phyloP scores from a whole-genome alignment of 2,113 vertebrate species.

The Equus przewalskii region DNA sequence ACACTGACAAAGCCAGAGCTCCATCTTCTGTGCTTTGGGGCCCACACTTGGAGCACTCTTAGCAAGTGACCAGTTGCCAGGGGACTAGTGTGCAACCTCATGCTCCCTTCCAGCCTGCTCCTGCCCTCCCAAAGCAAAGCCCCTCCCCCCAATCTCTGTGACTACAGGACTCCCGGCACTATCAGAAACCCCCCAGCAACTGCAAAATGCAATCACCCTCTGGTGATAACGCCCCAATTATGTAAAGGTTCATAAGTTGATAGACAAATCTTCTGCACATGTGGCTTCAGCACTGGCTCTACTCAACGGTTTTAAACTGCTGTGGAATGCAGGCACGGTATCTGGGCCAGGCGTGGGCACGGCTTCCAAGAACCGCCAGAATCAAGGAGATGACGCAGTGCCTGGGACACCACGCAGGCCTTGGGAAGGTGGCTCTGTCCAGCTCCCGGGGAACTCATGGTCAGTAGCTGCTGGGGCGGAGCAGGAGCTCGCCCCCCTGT shows the following conservation, averaged over 20 bases:
- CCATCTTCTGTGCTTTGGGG: not conserved
- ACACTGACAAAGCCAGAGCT: not conserved
- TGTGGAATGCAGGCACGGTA: constrained; percentile 4
- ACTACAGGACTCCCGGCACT: constrained; percentile 66
- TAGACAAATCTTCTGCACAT: constrained; percentile 74
- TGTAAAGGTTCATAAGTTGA: constrained; percentile 26
- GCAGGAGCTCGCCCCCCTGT: not conserved
- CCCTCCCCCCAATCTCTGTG: not conserved
- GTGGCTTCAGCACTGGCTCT: constrained; percentile 61
- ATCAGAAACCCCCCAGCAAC: constrained; percentile 61
- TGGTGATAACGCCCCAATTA: constrained; percentile 53
- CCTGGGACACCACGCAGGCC: not conserved
- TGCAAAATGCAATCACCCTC: constrained; percentile 20
- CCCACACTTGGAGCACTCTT: accelerated
- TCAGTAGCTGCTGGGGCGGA: not conserved
- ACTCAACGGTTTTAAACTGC: constrained; percentile 73
- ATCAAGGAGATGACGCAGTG: constrained; percentile 53
- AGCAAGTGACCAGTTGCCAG: not conserved
- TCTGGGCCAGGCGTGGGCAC: constrained; percentile 54
- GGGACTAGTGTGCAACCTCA: accelerated
- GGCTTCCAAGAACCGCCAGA: constrained; percentile 75
- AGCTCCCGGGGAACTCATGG: not conserved
- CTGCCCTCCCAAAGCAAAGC: not conserved
- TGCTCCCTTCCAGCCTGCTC: not conserved
- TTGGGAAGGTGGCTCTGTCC: not conserved